Conservation (phyloP, 1,140 invertebrate species). For the Rhizoglyphus robini region DNA sequence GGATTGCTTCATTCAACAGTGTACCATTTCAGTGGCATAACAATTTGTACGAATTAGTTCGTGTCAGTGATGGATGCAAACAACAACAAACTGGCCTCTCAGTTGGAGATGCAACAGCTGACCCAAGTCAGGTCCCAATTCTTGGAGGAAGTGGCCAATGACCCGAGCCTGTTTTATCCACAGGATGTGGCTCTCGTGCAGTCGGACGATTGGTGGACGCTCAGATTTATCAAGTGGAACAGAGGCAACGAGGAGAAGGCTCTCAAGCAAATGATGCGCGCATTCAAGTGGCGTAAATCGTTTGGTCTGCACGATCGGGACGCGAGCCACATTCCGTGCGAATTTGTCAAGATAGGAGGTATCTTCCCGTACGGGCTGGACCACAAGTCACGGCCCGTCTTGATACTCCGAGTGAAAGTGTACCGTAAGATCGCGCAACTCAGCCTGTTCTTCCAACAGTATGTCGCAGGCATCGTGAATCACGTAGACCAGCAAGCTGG, state of each 20-base stretch:
- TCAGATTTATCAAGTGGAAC: constrained; percentile 52
- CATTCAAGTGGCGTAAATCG: constrained; percentile 66
- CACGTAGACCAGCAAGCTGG: neutral
- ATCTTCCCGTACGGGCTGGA: constrained; percentile 15
- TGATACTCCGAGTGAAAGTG: constrained; percentile 18
- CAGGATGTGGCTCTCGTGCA: constrained; percentile 29
- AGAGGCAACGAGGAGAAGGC: constrained; percentile 44
- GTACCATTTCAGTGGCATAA: too few species aligned
- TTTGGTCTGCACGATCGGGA: constrained; percentile 47
- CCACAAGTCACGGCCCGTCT: neutral
- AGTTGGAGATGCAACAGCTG: too few species aligned
- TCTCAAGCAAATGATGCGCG: constrained; percentile 61
- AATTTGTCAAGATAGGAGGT: constrained; percentile 17
- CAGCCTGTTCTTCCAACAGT: constrained; percentile 7
- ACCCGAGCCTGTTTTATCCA: constrained; percentile 10
- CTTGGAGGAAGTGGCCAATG: neutral
- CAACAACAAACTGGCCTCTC: too few species aligned
- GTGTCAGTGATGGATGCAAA: too few species aligned
- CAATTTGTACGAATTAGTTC: too few species aligned
- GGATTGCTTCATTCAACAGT: too few species aligned
- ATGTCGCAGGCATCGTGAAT: neutral
- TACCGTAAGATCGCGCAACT: neutral
- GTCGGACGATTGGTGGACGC: constrained; percentile 50
- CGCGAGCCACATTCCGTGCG: constrained; percentile 15
- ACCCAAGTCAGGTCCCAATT: constrained; percentile 11